phyloP scores from a whole-genome alignment of 2,888 invertebrate species.

The Erannis defoliaria region DNA sequence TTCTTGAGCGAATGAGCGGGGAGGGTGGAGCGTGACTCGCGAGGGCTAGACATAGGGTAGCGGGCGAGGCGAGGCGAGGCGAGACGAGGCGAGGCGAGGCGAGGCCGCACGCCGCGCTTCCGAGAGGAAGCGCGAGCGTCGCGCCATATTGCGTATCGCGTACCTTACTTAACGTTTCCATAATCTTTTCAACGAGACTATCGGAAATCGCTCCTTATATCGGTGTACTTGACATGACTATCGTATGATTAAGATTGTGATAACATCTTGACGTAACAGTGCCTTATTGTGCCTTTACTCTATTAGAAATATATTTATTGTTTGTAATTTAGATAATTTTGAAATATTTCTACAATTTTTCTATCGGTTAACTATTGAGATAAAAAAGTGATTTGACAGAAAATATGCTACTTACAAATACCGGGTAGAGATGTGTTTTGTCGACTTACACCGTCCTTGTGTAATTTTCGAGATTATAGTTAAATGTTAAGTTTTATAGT shows the following conservation, averaged over 20 bases:
- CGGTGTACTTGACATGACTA: conserved; percentile 55
- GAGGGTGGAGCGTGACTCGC: conserved; percentile 54
- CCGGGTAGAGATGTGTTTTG: conserved; percentile 71
- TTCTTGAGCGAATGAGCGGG: conserved; percentile 19
- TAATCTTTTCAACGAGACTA: conserved; percentile 77
- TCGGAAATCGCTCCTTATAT: conserved; percentile 69
- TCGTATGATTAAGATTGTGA: conserved; percentile 79
- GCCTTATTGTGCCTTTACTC: conserved; percentile 84
- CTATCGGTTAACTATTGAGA: conserved; percentile 71
- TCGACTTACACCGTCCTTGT: conserved; percentile 86
- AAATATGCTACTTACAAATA: conserved; percentile 72
- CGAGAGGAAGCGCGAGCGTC: conserved; percentile 71
- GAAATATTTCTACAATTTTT: conserved; percentile 74
- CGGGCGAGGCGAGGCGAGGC: conserved; percentile 39
- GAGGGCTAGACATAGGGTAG: conserved; percentile 59
- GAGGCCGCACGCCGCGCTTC: conserved; percentile 76
- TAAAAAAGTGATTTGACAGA: conserved; percentile 70
- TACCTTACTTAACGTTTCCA: conserved; percentile 71
- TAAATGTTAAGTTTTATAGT: conserved; percentile 77
- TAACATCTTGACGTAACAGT: conserved; percentile 83
- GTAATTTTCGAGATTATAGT: conserved; percentile 84
- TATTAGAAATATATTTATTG: conserved; percentile 79
- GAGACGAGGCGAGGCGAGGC: conserved; percentile 33
- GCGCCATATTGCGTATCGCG: conserved; percentile 56
- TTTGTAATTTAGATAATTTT: conserved; percentile 78